Evolutionary conservation across 1,140 invertebrate genomes (phyloP), one percentile per base, ranked within the genome.

Genomic region (Drosophila azteca): DNA sequence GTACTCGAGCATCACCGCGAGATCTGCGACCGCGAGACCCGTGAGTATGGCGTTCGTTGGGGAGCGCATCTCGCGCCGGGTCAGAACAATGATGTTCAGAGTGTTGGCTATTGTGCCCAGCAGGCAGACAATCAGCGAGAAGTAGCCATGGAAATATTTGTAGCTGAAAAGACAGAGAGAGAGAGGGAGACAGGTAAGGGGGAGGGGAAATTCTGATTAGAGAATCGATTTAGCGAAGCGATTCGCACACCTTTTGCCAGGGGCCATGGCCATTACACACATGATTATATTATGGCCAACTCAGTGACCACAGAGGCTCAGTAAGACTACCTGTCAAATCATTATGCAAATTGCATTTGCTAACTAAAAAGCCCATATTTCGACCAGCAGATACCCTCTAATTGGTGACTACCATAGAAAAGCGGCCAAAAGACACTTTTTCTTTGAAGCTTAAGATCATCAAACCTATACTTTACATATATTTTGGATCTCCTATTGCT

Each of bases 51-150:
- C 94, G 91, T 98, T 98, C 2, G 96, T 97, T 0, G 97, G 94
- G 6, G 96, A 96, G 11, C 89, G 92, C 97, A 99, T 98, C 85
- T 98, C 96, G 5, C 95, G 93, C 7, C 97, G 94, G 0, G 97
- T 98, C 20, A 99, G 92, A 4, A 99, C 97, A n/a, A 96, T 95
- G 43, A 99, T 98, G 92, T 99, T 99, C 59, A 99, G 94, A 1
- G 96, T 94, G 91, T 99, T 99, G 49, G 97, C 96, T 13, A 98
- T 94, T 3, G 97, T 97, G 44, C 98, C 98, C 81, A 98, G 96
- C 17, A 97, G 93, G 91, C 98, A 99, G 44, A 99, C 97, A 2
- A 91, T 77, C 39, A 91, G 72, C 46, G 90, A 91, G 24, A 90
- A 79, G 57, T 92, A 92, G n/a, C 91, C 91, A 53, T 92, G 91